These are phyloP conservation scores for Aleadryas rufinucha DNA, from an alignment of 2,113 vertebrate species.

Conservation along the genomic window DNA sequence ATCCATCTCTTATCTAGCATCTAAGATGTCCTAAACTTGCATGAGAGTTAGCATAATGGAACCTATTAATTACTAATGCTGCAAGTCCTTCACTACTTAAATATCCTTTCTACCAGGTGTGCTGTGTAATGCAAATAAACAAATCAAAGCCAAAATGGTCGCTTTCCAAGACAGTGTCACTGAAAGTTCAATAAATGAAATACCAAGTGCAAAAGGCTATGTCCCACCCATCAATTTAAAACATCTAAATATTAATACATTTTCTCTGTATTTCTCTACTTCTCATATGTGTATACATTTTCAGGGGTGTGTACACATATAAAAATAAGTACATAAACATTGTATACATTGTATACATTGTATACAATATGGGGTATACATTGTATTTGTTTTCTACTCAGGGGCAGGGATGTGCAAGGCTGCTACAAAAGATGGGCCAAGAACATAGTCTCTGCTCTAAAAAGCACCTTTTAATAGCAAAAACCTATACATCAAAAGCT, in stretches of 20 bases:
- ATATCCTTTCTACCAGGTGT: conserved; percentile 68
- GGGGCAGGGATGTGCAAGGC: background rate
- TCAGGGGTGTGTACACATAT: too few relatives aligned
- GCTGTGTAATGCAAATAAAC: conserved; percentile 71
- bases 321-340: background rate
- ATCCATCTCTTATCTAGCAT: conserved; percentile 84
- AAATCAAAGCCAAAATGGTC: conserved; percentile 54
- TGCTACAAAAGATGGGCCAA: background rate
- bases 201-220: conserved; percentile 17
- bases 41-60: conserved; percentile 80
- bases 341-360: background rate
- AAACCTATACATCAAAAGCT: background rate
- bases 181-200: conserved; percentile 65
- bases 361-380: background rate
- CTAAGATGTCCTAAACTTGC: conserved; percentile 83
- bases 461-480: background rate
- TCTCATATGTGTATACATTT: background rate
- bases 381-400: background rate
- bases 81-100: conserved; percentile 76
- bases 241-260: background rate
- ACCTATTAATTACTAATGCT: conserved; percentile 81
- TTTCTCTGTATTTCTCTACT: background rate
- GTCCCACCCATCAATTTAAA: background rate
- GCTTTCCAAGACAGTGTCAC: conserved; percentile 52
- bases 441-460: background rate